Evolutionary conservation across 2,113 vertebrate species (phyloP), one percentile per base, ranked within the genome.

Genomic region (human): DNA sequence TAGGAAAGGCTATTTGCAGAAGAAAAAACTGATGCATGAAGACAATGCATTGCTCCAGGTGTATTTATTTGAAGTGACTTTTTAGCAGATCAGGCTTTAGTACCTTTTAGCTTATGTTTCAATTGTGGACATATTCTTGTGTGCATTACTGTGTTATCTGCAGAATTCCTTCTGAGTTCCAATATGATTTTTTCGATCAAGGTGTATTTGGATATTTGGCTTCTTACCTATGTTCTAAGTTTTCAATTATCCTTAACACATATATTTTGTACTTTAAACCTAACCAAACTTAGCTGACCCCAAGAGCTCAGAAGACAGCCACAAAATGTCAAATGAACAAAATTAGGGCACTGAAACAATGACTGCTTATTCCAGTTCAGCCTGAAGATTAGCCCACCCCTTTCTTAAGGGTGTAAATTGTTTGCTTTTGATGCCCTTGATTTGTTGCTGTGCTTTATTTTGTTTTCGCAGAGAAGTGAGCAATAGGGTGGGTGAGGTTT

Each of bases 391-490:
- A 87, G 35, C 22, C 66, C 45, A 35, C 12, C 16, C 17, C 91
- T 93, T 95, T 84, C 70, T 90, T 75, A 90, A 80, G 18, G 14
- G 23, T 86, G 6, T 70, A 87, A 68, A 70, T 79, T 93, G 38
- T 91, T 96, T 95, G 83, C 40, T 38, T 95, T 93, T 86, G 72
- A 91, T 80, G 55, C 55, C 18, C 25, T 92, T 90, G 43, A 30
- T 93, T 38, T 93, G 75, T 75, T 66, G 55, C 55, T 75, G 32
- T 48, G 30, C 68, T 91, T 84, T 89, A 40, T 59, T 83, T 92
- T 85, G 57, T 78, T 52, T 89, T 76, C 93, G 16, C 13, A 52
- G 38, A 84, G 75, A 93, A 66, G 17, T 78, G 17, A 30, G 48
- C 76, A 27, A 95, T 68, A 78, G 40, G 52, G 38, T 16, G 61